Evolutionary conservation across 2,797 vertebrate genomes (phyloP).

Genomic region (Erpetoichthys calabaricus): DNA sequence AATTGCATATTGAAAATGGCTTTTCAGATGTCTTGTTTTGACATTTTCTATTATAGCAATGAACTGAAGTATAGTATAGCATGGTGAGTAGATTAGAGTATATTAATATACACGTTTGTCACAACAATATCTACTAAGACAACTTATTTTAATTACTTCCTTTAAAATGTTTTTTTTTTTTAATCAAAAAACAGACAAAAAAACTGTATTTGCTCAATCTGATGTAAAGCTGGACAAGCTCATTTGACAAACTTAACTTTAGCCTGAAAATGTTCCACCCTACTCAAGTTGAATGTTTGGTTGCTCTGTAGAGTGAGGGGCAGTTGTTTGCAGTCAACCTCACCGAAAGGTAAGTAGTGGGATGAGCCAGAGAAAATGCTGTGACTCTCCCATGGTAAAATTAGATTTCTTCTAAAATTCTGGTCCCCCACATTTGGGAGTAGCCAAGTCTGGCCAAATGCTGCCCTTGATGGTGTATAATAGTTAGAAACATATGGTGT

Average conservation of each 20-base stretch:
- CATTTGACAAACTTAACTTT: constrained; percentile 19
- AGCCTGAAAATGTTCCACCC: constrained; percentile 18
- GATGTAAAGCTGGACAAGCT: constrained; percentile 15
- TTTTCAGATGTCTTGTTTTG: too few species aligned
- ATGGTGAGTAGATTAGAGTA: too few species aligned
- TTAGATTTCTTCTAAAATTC: constrained; percentile 14
- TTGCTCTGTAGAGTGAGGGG: constrained; percentile 5
- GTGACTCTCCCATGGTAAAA: constrained; percentile 30
- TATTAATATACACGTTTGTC: too few species aligned
- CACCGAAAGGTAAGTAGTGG: constrained; percentile 22
- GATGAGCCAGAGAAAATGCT: constrained; percentile 18
- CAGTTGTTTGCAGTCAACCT: constrained; percentile 9
- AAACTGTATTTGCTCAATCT: constrained; percentile 6
- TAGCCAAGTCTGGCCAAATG: constrained; percentile 21
- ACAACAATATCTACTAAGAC: too few species aligned
- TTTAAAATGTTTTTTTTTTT: too few species aligned
- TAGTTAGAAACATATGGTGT: constrained; percentile 2
- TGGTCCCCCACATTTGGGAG: constrained; percentile 22
- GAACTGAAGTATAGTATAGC: too few species aligned
- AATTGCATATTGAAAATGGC: too few species aligned
- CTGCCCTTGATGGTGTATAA: constrained; percentile 7
- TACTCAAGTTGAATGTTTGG: constrained; percentile 8
- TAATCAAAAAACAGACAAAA: too few species aligned
- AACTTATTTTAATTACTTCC: too few species aligned
- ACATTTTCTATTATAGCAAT: too few species aligned